Percentiles rank a stretch among this genome's conserved stretches.
These are phyloP conservation scores for Zeus faber DNA, from an alignment of 2,113 vertebrate species.

Conservation along the genomic window DNA sequence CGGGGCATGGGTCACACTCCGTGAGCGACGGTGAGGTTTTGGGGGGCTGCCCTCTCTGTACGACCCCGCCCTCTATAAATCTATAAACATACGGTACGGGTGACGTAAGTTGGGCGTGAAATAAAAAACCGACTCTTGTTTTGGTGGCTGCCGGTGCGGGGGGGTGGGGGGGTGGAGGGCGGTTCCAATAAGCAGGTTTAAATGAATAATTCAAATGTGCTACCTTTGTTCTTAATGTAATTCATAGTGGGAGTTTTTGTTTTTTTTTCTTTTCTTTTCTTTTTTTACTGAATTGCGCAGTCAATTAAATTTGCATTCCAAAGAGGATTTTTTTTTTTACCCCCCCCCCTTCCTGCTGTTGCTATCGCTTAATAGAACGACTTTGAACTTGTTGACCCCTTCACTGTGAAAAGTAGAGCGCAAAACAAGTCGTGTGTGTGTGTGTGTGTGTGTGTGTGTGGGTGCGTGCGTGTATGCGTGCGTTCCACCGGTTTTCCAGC, in stretches of 20 bases:
- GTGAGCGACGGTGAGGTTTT: slow-evolving; percentile 19
- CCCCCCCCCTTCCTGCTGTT: slow-evolving; percentile 7
- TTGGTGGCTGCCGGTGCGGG: slow-evolving; percentile 12
- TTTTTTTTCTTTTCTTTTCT: too few species aligned
- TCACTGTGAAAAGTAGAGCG: slow-evolving; percentile 12
- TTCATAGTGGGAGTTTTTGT: too few species aligned
- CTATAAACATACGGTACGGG: slow-evolving; percentile 24
- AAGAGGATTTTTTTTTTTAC: slow-evolving; percentile 36
- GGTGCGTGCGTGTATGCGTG: background rate
- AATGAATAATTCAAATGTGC: slow-evolving; percentile 52
- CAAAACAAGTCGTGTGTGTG: slow-evolving; percentile 1
- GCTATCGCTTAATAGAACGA: slow-evolving; percentile 38
- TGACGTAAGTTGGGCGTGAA: slow-evolving; percentile 9
- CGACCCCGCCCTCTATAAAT: background rate
- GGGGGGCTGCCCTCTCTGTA: background rate
- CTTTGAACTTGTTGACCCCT: slow-evolving; percentile 44
- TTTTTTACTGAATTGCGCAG: slow-evolving; percentile 43
- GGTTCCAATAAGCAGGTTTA: slow-evolving; percentile 31
- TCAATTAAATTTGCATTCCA: slow-evolving; percentile 60
- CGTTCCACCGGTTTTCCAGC: too few species aligned
- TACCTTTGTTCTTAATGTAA: slow-evolving; percentile 54
- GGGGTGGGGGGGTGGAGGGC: background rate
- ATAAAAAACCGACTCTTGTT: slow-evolving; percentile 4
- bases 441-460: slow-evolving; percentile 2
- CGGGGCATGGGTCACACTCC: slow-evolving; percentile 14